These are phyloP conservation scores for Meriones unguiculatus DNA, from an alignment of 2,113 vertebrate species.

Conservation along the genomic window DNA sequence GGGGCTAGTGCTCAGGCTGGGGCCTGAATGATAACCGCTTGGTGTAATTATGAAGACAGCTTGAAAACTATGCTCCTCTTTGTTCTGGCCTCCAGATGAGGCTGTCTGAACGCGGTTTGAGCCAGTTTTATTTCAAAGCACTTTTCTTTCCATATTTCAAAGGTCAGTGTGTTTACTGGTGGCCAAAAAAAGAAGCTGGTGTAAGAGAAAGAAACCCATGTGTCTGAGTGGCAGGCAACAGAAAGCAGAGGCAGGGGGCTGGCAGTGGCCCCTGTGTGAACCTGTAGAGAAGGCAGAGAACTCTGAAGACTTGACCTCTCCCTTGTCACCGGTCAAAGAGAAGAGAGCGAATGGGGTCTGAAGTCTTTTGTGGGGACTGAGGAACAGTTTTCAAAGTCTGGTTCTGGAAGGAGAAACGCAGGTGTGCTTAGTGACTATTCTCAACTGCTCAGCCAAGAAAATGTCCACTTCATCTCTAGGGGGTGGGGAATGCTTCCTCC, in stretches of 20 bases:
- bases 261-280: neutral
- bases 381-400: constrained; percentile 5
- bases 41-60: constrained; percentile 88
- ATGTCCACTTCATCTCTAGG: constrained; percentile 17
- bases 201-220: constrained; percentile 68
- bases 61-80: constrained; percentile 87
- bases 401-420: constrained; percentile 52
- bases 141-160: constrained; percentile 90
- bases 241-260: neutral
- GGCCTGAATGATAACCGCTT: constrained; percentile 88
- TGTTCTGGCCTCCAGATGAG: constrained; percentile 87
- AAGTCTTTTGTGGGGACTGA: neutral
- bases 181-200: constrained; percentile 83
- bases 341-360: neutral
- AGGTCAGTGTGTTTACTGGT: constrained; percentile 87
- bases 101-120: constrained; percentile 85
- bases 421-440: constrained; percentile 40
- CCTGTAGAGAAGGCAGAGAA: constrained; percentile 18
- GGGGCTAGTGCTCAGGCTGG: constrained; percentile 85
- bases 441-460: constrained; percentile 45
- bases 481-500: constrained; percentile 42
- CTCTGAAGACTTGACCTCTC: neutral
- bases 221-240: neutral
- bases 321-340: neutral
- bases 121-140: constrained; percentile 88